phyloP scores from a whole-genome alignment of 2,888 invertebrate species.

The Phalera bucephala region DNA sequence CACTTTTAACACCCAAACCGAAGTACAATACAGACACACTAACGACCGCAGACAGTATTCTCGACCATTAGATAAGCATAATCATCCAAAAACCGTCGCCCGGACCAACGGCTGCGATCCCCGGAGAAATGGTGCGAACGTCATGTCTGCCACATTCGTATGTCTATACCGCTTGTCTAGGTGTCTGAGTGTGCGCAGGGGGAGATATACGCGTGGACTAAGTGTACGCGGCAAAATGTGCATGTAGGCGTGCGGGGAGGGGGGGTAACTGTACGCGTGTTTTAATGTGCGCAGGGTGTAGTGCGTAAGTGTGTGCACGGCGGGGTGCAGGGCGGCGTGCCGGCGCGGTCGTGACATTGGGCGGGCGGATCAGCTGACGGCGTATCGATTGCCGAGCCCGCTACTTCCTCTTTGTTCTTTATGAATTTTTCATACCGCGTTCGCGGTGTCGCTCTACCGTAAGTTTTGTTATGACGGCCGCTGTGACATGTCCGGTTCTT shows the following conservation, averaged over 20 bases:
- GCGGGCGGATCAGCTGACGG: slow-evolving; percentile 76
- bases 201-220: no score
- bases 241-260: slow-evolving; percentile 12
- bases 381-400: slow-evolving; percentile 63
- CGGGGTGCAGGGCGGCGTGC: slow-evolving; percentile 36
- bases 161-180: slow-evolving; percentile 1
- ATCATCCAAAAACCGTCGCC: slow-evolving; percentile 10
- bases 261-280: slow-evolving; percentile 14
- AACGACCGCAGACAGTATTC: not conserved
- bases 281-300: slow-evolving; percentile 12
- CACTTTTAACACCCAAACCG: no score
- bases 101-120: not conserved
- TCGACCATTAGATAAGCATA: slow-evolving; percentile 2
- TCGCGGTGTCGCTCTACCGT: slow-evolving; percentile 16
- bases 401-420: slow-evolving; percentile 69
- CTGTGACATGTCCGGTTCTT: not conserved
- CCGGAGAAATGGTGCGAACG: slow-evolving; percentile 2
- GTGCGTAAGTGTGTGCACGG: slow-evolving; percentile 39
- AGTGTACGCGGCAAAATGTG: slow-evolving; percentile 3
- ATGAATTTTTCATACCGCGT: slow-evolving; percentile 70
- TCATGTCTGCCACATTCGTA: slow-evolving; percentile 1
- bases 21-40: no score
- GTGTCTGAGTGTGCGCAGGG: no score
- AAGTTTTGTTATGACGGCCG: slow-evolving; percentile 53
- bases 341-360: slow-evolving; percentile 76